A percentile compares a stretch with the other conserved stretches of the same genome.
Evolutionary conservation across 2,113 vertebrate species (phyloP).

Genomic region (Epinephelus moara): DNA sequence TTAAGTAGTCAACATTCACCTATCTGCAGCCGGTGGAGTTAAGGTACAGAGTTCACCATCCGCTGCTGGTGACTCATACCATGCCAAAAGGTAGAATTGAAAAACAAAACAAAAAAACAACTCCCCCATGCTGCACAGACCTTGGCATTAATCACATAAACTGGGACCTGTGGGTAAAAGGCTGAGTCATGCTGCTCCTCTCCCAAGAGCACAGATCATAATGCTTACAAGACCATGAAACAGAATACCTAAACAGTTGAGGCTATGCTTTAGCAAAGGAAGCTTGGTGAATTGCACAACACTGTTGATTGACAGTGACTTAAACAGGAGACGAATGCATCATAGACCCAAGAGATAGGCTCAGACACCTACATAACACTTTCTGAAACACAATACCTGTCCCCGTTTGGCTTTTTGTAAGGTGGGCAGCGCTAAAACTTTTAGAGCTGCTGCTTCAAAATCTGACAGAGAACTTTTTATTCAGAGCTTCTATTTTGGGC

Average conservation of each 20-base stretch:
- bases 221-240: constrained; percentile 10
- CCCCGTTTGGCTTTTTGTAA: constrained; percentile 6
- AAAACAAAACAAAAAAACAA: not conserved
- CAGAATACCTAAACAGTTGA: constrained; percentile 36
- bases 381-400: constrained; percentile 30
- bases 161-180: constrained; percentile 28
- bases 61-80: constrained; percentile 30
- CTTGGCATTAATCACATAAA: constrained; percentile 26
- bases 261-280: constrained; percentile 18
- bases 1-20: not conserved
- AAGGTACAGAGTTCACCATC: constrained; percentile 27
- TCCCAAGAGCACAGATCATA: constrained; percentile 9
- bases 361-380: not conserved
- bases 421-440: constrained; percentile 23
- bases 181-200: constrained; percentile 24
- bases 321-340: constrained; percentile 35
- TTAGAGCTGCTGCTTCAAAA: constrained; percentile 4
- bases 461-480: constrained; percentile 35
- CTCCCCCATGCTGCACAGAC: not conserved
- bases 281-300: not conserved
- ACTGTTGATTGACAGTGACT: constrained; percentile 33
- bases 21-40: not conserved
- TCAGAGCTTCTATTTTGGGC: constrained; percentile 39
- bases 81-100: not conserved
- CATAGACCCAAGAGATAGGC: constrained; percentile 22